These are phyloP conservation scores for Dryadula phaetusa DNA, from an alignment of 2,888 invertebrate species.

Conservation along the genomic window DNA sequence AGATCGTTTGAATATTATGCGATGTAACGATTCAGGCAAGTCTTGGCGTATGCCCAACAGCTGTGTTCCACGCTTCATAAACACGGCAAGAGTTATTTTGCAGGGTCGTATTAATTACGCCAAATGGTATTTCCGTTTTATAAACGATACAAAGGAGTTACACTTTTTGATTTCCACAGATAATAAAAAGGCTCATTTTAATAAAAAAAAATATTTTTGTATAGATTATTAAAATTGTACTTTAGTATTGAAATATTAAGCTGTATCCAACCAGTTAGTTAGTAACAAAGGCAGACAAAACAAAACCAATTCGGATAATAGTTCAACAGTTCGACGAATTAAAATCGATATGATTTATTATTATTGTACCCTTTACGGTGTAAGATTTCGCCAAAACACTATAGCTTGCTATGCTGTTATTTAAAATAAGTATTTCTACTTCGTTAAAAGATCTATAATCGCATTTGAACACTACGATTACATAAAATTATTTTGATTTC, in stretches of 20 bases:
- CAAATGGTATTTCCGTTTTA: conserved; percentile 23
- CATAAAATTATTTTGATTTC: too few species aligned
- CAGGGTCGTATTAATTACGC: conserved; percentile 27
- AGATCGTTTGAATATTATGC: conserved; percentile 1
- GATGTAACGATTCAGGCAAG: conserved; percentile 2
- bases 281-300: conserved; percentile 62
- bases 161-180: background rate
- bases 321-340: conserved; percentile 61
- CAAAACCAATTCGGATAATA: conserved; percentile 60
- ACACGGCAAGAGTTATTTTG: conserved; percentile 29
- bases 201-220: background rate
- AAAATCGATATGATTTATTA: conserved; percentile 44
- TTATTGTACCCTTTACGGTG: conserved; percentile 20
- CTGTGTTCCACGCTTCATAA: conserved; percentile 35
- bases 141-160: background rate
- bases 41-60: conserved; percentile 39
- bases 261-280: conserved; percentile 39
- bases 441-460: background rate
- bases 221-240: background rate
- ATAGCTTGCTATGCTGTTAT: background rate
- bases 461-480: background rate
- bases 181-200: background rate
- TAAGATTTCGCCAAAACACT: conserved; percentile 20
- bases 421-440: background rate
- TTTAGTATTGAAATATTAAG: background rate